These are phyloP conservation scores for Dorcus hopei DNA, from an alignment of 2,888 invertebrate genomes.

Conservation along the genomic window DNA sequence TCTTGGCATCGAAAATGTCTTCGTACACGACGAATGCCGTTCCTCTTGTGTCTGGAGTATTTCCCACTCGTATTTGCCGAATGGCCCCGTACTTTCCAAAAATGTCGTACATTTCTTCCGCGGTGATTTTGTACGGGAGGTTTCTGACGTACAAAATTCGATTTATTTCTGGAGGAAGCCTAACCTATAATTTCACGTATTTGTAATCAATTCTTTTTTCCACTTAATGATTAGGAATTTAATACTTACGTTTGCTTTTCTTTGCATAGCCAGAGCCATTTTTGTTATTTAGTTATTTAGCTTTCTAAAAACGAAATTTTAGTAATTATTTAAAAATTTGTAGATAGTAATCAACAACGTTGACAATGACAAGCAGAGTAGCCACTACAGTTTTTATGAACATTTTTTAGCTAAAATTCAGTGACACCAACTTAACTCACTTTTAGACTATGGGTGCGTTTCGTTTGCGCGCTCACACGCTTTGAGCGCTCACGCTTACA, in stretches of 20 bases:
- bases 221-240: neutral
- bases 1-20: slow-evolving; percentile 99
- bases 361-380: too few relatives aligned
- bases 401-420: too few relatives aligned
- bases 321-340: too few relatives aligned
- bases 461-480: too few relatives aligned
- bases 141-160: slow-evolving; percentile 95
- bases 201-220: neutral
- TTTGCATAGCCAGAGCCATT: slow-evolving; percentile 72
- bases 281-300: slow-evolving; percentile 14
- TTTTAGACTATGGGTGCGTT: too few relatives aligned
- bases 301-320: too few relatives aligned
- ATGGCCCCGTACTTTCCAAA: slow-evolving; percentile 99
- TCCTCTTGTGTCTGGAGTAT: slow-evolving; percentile 95
- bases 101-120: slow-evolving; percentile 99
- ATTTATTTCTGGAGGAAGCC: slow-evolving; percentile 98
- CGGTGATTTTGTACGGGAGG: slow-evolving; percentile 98
- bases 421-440: too few relatives aligned
- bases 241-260: slow-evolving; percentile 68
- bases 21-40: slow-evolving; percentile 99
- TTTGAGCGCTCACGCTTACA: too few relatives aligned
- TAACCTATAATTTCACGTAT: slow-evolving; percentile 65
- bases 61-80: slow-evolving; percentile 95
- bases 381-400: too few relatives aligned
- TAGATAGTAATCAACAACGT: too few relatives aligned